Percentiles rank a stretch among this genome's conserved stretches.
Evolutionary conservation across 2,797 vertebrate genomes (phyloP).

Genomic region (Hemitrygon akajei): DNA sequence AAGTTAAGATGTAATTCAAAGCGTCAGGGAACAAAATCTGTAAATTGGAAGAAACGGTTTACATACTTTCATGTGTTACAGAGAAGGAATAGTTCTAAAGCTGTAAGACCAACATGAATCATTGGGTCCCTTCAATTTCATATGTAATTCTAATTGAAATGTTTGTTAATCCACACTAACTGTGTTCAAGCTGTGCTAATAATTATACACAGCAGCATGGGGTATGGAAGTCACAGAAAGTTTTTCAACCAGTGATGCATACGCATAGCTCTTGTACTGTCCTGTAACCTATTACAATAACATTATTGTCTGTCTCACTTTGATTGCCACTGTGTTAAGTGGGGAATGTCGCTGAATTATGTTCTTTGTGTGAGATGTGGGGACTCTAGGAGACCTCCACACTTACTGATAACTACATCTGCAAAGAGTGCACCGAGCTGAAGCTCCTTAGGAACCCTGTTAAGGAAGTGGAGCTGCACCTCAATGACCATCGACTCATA

Average conservation of each 20-base stretch:
- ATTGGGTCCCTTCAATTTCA: conserved; percentile 60
- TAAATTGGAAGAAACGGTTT: conserved; percentile 50
- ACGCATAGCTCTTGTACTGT: conserved; percentile 32
- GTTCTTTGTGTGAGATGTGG: no score
- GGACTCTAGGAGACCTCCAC: no score
- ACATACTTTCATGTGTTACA: conserved; percentile 50
- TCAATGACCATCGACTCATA: no score
- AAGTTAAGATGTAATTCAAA: conserved; percentile 49
- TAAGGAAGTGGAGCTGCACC: no score
- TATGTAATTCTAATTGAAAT: conserved; percentile 74
- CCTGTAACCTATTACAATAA: conserved; percentile 37
- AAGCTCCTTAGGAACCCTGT: no score
- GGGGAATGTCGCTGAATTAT: not conserved
- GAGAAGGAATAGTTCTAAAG: conserved; percentile 49
- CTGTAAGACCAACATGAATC: conserved; percentile 51
- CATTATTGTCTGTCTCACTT: conserved; percentile 34
- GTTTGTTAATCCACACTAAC: conserved; percentile 76
- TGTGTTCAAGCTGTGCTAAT: conserved; percentile 75
- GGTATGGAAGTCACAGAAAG: conserved; percentile 60
- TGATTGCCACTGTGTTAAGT: conserved; percentile 29
- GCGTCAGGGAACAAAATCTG: conserved; percentile 46
- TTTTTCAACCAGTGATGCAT: conserved; percentile 46
- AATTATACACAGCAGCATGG: conserved; percentile 74
- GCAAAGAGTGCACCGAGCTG: no score
- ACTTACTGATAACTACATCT: no score